Base-by-base conservation (phyloP, 2,888 invertebrate genomes). In the Sphaeridia pumilis region DNA sequence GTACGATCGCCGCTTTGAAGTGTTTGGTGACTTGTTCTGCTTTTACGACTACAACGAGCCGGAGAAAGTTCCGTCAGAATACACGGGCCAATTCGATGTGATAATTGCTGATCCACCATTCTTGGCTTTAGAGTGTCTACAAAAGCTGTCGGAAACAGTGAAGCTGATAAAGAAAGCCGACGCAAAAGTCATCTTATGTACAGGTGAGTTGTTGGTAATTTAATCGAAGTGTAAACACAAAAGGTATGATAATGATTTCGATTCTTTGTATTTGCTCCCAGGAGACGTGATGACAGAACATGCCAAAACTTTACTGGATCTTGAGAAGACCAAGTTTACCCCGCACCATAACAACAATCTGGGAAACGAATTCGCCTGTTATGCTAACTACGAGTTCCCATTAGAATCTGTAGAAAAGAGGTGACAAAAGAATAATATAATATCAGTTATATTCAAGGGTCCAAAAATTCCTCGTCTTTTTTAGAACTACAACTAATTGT, bases 81-180 rank as follows among this genome's bases (percentile, higher is more conserved):
- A 80, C 14, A 65, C 73, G 1, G 72, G 73, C 22, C 69, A 73
- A 43, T 93, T 82, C 69, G 87, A 93, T 70, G 69, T 95, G 24
- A 84, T 95, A 1, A 75, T 97, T 49, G 88, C 85, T 0, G 95
- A 97, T 73, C 95, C 97, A 1, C 97, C 97, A 0, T 95, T 94
- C 71, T 74, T 97, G 2, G 85, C 92, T 0, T 84, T 88, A 63
- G 94, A 94, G 69, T 95, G 95, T 70, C 75, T 94, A 45, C 76
- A 79, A 1, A 92, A 93, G 74, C 83, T 83, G 0, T 78, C 87
- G 0, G 72, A 79, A 54, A 88, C 89, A 0, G 78, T 93, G 1
- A 81, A 80, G 62, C 78, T 79, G 64, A 69, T 95, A 49, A 71
- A 52, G 20, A n/a, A 54, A 48, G 20, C 79, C 0, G 85, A 82